A percentile compares a stretch with the other conserved stretches of the same genome.
Evolutionary conservation across 2,888 invertebrate species (phyloP).

Genomic region (Cartodere bifasciata): DNA sequence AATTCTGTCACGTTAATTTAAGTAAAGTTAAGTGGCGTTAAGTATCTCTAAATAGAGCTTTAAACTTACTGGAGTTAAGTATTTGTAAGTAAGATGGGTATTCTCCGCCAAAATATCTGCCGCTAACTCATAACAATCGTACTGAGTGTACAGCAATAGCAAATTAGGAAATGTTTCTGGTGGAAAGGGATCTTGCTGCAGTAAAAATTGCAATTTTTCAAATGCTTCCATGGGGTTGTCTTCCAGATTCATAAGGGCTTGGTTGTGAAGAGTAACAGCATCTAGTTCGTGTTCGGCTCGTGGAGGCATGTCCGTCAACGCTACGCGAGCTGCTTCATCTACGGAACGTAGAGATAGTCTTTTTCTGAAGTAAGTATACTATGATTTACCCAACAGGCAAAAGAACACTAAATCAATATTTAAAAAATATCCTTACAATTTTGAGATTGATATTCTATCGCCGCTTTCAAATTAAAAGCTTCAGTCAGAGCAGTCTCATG

Average conservation of each 20-base stretch:
- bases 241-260: conserved; percentile 79
- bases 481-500: conserved; percentile 96
- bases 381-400: neutral
- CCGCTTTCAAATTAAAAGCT: conserved; percentile 96
- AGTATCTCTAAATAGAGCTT: conserved; percentile 87
- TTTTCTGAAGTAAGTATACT: neutral
- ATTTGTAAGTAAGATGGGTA: conserved; percentile 91
- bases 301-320: conserved; percentile 81
- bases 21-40: too few species aligned
- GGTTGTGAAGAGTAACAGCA: conserved; percentile 94
- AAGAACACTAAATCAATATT: neutral
- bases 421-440: conserved; percentile 48
- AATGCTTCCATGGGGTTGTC: conserved; percentile 84
- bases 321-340: conserved; percentile 77
- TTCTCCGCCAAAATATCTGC: conserved; percentile 97
- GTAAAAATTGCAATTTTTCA: conserved; percentile 83
- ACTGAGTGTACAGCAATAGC: conserved; percentile 87
- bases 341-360: neutral
- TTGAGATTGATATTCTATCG: conserved; percentile 90
- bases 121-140: conserved; percentile 94
- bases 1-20: too few species aligned
- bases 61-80: conserved; percentile 66
- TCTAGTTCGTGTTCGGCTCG: conserved; percentile 94
- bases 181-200: conserved; percentile 94
- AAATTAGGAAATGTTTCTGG: conserved; percentile 96